phyloP scores from a whole-genome alignment of 2,113 vertebrate species.

The Cranoglanis bouderius region DNA sequence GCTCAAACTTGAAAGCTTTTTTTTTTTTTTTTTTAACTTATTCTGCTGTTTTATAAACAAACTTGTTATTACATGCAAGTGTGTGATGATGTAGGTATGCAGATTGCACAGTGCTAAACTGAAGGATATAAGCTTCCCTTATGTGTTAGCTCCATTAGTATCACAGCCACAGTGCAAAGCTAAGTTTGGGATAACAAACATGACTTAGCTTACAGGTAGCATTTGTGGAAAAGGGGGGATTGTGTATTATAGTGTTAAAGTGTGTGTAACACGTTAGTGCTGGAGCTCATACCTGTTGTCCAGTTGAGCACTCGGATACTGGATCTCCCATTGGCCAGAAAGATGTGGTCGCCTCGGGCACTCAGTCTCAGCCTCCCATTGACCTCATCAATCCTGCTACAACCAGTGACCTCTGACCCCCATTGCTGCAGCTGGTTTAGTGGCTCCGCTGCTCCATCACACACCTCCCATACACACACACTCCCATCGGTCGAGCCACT shows the following conservation, averaged over 20 bases:
- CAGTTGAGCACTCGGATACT: slow-evolving; percentile 74
- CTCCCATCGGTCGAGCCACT: slow-evolving; percentile 72
- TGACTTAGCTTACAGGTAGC: background rate
- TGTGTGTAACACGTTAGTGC: background rate
- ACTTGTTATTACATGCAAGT: background rate
- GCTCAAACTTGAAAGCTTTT: background rate
- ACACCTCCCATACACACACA: slow-evolving; percentile 76
- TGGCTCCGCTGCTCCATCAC: slow-evolving; percentile 58
- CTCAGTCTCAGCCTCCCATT: slow-evolving; percentile 65
- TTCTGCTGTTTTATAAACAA: background rate
- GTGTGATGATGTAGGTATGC: background rate
- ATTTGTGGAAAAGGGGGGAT: background rate
- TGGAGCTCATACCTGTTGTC: slow-evolving; percentile 69
- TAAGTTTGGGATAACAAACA: background rate
- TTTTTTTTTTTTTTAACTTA: no score
- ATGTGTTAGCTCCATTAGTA: background rate
- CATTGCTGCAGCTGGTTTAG: slow-evolving; percentile 68
- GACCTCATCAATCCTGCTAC: slow-evolving; percentile 52
- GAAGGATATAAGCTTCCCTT: background rate
- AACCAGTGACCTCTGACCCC: slow-evolving; percentile 68
- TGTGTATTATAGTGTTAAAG: background rate
- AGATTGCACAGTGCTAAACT: background rate
- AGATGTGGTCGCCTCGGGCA: slow-evolving; percentile 71
- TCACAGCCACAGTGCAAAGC: background rate
- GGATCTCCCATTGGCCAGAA: slow-evolving; percentile 71